A percentile compares a stretch with the other conserved stretches of the same genome.
Conservation (phyloP, 2,888 invertebrate species). For the Metopia argyrocephala region DNA sequence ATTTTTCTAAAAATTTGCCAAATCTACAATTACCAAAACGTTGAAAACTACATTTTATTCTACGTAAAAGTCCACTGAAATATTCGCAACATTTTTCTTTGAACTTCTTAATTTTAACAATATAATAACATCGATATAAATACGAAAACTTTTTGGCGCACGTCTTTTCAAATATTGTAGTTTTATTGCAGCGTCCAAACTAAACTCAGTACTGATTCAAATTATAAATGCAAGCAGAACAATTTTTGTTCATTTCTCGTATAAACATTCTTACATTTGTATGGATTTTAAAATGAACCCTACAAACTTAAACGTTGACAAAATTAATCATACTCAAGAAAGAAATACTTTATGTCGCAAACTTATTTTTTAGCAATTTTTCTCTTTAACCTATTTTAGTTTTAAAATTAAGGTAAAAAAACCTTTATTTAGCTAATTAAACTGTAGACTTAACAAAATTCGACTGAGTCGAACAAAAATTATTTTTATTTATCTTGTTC, state of each 20-base stretch:
- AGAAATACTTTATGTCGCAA: background rate
- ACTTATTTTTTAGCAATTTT: too few relatives aligned
- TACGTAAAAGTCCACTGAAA: slow-evolving; percentile 31
- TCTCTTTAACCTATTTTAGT: too few relatives aligned
- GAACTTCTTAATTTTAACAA: slow-evolving; percentile 40
- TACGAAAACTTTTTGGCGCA: background rate
- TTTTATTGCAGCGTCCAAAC: slow-evolving; percentile 10
- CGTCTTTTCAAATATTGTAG: slow-evolving; percentile 8
- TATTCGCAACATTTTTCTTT: slow-evolving; percentile 44
- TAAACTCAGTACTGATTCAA: background rate
- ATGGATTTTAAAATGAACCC: slow-evolving; percentile 19
- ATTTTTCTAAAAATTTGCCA: slow-evolving; percentile 33
- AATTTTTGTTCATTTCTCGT: background rate
- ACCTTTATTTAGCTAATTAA: background rate
- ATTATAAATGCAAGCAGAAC: too few relatives aligned
- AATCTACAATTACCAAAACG: slow-evolving; percentile 38
- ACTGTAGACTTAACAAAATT: background rate
- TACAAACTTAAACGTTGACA: background rate
- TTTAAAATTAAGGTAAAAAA: too few relatives aligned
- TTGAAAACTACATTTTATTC: slow-evolving; percentile 40
- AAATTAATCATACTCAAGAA: background rate
- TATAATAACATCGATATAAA: slow-evolving; percentile 15
- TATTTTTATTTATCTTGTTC: background rate
- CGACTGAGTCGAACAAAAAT: background rate
- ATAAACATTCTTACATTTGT: slow-evolving; percentile 32